Percentiles rank a stretch among this genome's conserved stretches.
Evolutionary conservation across 2,113 vertebrate genomes (phyloP).

Genomic region (Lucifuga dentata): DNA sequence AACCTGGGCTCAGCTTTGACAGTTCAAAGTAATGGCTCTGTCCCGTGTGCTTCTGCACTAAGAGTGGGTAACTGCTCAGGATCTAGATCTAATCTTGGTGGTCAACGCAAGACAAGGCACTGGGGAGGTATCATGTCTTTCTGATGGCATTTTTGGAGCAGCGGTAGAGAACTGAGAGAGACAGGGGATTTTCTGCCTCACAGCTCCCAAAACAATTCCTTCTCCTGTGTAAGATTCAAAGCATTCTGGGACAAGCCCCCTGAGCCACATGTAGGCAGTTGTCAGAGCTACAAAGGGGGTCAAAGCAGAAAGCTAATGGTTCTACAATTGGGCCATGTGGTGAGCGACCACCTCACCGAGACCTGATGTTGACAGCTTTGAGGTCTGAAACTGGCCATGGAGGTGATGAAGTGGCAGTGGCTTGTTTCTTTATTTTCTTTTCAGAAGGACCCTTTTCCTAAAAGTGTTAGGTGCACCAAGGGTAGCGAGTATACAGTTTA

Average conservation of each 20-base stretch:
- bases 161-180: conserved; percentile 21
- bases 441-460: conserved; percentile 57
- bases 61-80: conserved; percentile 24
- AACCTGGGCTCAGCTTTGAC: conserved; percentile 62
- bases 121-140: conserved; percentile 20
- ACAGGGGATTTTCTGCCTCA: conserved; percentile 41
- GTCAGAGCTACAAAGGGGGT: conserved; percentile 49
- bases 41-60: conserved; percentile 19
- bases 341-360: conserved; percentile 59
- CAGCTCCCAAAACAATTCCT: conserved; percentile 61
- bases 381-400: conserved; percentile 63
- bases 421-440: conserved; percentile 58
- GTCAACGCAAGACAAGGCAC: conserved; percentile 26
- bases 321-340: conserved; percentile 39
- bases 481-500: no score
- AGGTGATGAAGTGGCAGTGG: conserved; percentile 31
- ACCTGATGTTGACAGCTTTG: conserved; percentile 67
- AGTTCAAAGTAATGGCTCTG: conserved; percentile 59
- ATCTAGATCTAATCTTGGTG: conserved; percentile 25
- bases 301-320: conserved; percentile 45
- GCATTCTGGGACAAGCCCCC: conserved; percentile 56
- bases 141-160: conserved; percentile 29
- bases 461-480: conserved; percentile 31
- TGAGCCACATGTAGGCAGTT: conserved; percentile 21
- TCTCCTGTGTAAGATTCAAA: conserved; percentile 49